Evolutionary conservation across 2,113 vertebrate genomes (phyloP), one percentile per base, ranked within the genome.

Genomic region (Sisor rabdophorus): DNA sequence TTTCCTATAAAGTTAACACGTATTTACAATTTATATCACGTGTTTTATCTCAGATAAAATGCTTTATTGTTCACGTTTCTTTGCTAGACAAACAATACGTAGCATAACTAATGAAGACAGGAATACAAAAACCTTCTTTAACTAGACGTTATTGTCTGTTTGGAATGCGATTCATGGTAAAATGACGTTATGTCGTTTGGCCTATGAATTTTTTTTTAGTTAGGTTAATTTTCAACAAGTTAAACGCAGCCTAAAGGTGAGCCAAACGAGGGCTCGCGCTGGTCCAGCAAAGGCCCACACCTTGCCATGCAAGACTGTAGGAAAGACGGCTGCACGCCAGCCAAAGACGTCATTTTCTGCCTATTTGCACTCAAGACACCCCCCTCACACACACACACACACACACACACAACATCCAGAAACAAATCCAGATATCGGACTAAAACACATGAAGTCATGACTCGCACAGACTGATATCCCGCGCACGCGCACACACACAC

Each of bases 261-360:
- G 54, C 55, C 58, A 52, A 58, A 48, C 19, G 15, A 61, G n/a
- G 76, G 48, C 58, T 78, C 60, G 16, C 12, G 68, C 11, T 53
- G 68, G 58, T 59, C 53, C 50, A n/a, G n/a, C n/a, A 78, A 22
- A 69, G 69, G 15, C 77, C 69, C 69, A 78, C 69, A 56, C 77
- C 32, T 26, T 64, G 69, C 69, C 60, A 10, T 36, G 12, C 30
- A 22, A 73, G 69, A 65, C 77, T 44, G 59, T 69, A 72, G 59
- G 55, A 77, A 55, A 20, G 55, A 50, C 54, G 68, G 55, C 68
- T 78, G 56, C 22, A 40, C 68, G n/a, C 68, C 68, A 78, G 56
- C 72, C 76, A 72, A 78, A 78, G 69, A 65, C 59, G 77, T 69
- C 69, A 73, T 78, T 78, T 78, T 78, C 58, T 78, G 36, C 52